Evolutionary conservation across 2,113 vertebrate genomes (phyloP).

Genomic region (Quiscalus mexicanus): DNA sequence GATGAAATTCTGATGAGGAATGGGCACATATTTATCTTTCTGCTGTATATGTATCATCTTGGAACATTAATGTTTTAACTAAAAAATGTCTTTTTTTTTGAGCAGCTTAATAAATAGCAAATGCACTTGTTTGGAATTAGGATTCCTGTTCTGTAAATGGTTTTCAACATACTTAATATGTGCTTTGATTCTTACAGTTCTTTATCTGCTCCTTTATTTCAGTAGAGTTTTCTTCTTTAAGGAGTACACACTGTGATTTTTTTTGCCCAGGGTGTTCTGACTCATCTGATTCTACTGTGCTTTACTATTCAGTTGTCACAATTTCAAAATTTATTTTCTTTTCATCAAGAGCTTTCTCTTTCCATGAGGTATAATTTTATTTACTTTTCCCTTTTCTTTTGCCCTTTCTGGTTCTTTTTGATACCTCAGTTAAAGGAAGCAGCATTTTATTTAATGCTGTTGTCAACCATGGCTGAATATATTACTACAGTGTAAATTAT

Average conservation of each 20-base stretch:
- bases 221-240: constrained; percentile 56
- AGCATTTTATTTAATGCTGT: background rate
- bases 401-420: background rate
- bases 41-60: accelerated
- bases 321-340: constrained; percentile 48
- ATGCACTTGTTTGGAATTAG: constrained; percentile 50
- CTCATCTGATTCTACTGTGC: constrained; percentile 70
- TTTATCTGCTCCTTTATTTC: constrained; percentile 65
- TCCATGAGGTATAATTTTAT: constrained; percentile 54
- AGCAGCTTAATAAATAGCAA: constrained; percentile 44
- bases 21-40: background rate
- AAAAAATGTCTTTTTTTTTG: background rate
- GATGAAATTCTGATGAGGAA: background rate
- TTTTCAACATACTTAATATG: constrained; percentile 65
- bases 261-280: constrained; percentile 68
- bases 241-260: background rate
- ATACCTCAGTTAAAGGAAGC: constrained; percentile 31
- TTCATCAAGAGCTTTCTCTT: constrained; percentile 55
- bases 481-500: background rate
- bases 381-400: constrained; percentile 10
- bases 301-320: constrained; percentile 66
- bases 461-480: background rate
- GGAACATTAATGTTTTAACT: background rate
- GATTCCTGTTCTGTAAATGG: constrained; percentile 47
- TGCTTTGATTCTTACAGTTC: constrained; percentile 69